Conservation (phyloP, 2,797 vertebrate genomes). For the Pteropus rufus region DNA sequence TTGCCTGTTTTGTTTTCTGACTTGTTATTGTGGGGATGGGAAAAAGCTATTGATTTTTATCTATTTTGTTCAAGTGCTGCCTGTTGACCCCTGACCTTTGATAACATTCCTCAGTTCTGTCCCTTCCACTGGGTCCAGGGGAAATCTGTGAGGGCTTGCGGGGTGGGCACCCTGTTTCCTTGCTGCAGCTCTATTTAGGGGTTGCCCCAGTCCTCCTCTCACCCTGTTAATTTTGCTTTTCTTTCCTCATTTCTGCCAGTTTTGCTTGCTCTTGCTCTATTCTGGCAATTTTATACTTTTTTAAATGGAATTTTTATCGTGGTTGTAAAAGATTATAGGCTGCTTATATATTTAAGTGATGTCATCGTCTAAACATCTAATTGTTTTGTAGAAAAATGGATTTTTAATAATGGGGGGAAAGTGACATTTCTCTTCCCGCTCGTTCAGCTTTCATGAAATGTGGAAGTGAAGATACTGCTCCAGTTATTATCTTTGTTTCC, state of each 20-base stretch:
- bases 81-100: not conserved
- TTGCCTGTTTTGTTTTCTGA: not conserved
- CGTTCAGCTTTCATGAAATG: constrained; percentile 92
- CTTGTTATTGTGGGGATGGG: not conserved
- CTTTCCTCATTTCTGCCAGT: not conserved
- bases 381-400: not conserved
- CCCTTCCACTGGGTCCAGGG: not conserved
- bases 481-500: constrained; percentile 95
- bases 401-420: not conserved
- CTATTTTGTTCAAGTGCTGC: not conserved
- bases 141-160: fast-evolving
- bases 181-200: not conserved
- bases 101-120: fast-evolving
- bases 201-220: fast-evolving
- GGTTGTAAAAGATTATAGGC: not conserved
- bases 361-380: not conserved
- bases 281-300: not conserved
- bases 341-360: not conserved
- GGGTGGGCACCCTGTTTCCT: fast-evolving
- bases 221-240: not conserved
- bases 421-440: constrained; percentile 60
- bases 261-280: not conserved
- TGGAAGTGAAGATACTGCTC: constrained; percentile 86
- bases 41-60: not conserved
- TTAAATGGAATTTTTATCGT: not conserved